Conservation (phyloP, 2,113 vertebrate genomes). For the Larimichthys polyactis region DNA sequence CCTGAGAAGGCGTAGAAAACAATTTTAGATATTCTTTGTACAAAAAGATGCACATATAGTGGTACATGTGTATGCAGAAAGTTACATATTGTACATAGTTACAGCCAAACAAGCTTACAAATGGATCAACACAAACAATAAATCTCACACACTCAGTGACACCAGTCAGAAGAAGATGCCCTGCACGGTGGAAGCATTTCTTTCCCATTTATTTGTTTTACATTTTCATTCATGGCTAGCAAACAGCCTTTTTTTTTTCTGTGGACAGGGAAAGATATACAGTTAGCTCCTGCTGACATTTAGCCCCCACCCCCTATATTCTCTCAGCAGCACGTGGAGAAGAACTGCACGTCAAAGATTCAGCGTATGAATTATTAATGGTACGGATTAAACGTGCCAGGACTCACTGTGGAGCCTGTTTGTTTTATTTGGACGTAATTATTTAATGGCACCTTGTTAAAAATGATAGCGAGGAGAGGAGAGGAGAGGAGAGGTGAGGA, state of each 20-base stretch:
- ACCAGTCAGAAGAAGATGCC: not conserved
- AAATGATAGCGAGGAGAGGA: constrained; percentile 59
- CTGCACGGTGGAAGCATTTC: constrained; percentile 7
- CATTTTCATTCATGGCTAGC: constrained; percentile 39
- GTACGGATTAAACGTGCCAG: constrained; percentile 65
- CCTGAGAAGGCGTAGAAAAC: not conserved
- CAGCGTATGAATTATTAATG: constrained; percentile 80
- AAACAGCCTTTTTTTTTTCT: constrained; percentile 33
- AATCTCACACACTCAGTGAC: not conserved
- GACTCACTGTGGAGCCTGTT: constrained; percentile 72
- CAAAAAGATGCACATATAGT: not conserved
- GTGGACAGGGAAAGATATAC: constrained; percentile 45
- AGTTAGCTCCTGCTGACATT: constrained; percentile 75
- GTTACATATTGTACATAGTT: not conserved
- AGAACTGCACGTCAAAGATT: constrained; percentile 65
- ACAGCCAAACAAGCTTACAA: not conserved
- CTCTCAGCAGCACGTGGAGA: constrained; percentile 42
- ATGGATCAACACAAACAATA: not conserved
- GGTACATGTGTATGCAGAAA: not conserved
- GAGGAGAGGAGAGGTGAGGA: constrained; percentile 14
- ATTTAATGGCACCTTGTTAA: constrained; percentile 77
- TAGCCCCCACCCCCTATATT: constrained; percentile 36
- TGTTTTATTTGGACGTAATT: constrained; percentile 81
- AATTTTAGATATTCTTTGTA: too few species aligned
- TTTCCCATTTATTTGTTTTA: constrained; percentile 51